Evolutionary conservation across 2,113 vertebrate genomes (phyloP).

Genomic region (Tyto alba): DNA sequence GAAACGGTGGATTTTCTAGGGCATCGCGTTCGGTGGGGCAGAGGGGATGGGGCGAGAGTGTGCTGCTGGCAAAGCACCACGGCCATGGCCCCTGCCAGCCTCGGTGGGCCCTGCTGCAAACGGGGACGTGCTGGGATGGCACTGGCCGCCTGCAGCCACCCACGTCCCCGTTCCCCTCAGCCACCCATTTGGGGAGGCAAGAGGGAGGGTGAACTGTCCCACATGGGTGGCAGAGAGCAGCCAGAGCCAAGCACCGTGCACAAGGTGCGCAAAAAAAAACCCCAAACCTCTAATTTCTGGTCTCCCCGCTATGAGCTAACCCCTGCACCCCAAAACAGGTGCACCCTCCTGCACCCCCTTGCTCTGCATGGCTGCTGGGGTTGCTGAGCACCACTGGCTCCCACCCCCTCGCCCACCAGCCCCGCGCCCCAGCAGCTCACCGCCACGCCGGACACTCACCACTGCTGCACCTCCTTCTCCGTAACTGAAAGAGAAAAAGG

Average conservation of each 20-base stretch:
- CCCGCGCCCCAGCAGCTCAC: background rate
- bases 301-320: background rate
- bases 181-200: background rate
- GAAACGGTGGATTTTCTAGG: constrained; percentile 25
- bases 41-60: background rate
- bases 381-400: background rate
- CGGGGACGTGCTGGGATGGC: background rate
- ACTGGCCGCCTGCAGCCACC: background rate
- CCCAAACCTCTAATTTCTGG: accelerated
- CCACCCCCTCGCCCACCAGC: background rate
- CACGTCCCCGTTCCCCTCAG: accelerated
- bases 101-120: background rate
- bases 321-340: background rate
- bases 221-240: accelerated
- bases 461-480: constrained; percentile 94
- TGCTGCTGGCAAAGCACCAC: accelerated
- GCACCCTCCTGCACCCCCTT: background rate
- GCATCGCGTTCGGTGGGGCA: accelerated
- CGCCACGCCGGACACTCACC: constrained; percentile 75
- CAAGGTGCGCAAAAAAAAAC: background rate
- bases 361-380: accelerated
- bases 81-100: background rate
- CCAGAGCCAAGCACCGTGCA: background rate
- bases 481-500: constrained; percentile 84
- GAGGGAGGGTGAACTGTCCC: background rate